Evolutionary conservation across 2,888 invertebrate species (phyloP), one percentile per base, ranked within the genome.

Genomic region (Strigamia crassipes): DNA sequence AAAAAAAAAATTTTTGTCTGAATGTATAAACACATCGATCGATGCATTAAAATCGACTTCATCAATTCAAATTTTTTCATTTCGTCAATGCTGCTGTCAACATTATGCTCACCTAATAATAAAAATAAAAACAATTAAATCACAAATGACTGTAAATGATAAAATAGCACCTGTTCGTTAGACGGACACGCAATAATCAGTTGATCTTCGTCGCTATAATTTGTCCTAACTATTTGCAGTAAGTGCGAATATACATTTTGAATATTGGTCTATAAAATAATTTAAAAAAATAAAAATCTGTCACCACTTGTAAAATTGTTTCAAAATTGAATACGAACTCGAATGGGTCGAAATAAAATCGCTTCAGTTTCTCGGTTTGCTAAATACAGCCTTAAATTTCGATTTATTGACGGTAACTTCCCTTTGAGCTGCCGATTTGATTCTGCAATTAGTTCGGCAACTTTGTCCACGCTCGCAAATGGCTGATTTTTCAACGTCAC

Each of bases 321-420:
- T 77, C 2, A 5, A 77, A 21, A 34, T 9, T 0, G 61, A 18
- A 51, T 46, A 86, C 89, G 87, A 87, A 94, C 95, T 89, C 95
- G 93, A 79, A 99, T 94, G 1, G 98, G 98, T 82, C 96, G 92
- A 86, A 99, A 97, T 12, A 99, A 90, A 86, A 99, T 98, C 85
- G 96, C 95, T 88, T 99, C 99, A 0, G 99, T 99, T 87, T 99
- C 99, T 84, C 94, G 92, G 88, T 98, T 99, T 15, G 98, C 96
- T 81, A 99, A 90, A 88, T 99, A 99, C 0, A 99, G 91, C 84
- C 96, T 93, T 96, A 99, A 96, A 15, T 95, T 94, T 5, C 94
- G 91, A 86, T 96, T 96, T 18, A 98, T 89, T 8, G 91, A 90
- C 0, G 96, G 93, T 46, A 97, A 90, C 85, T 93, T 92, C 0